Conservation (phyloP, 37 sponge, comb jelly and placozoan genomes). For the Hormiphora californensis region DNA sequence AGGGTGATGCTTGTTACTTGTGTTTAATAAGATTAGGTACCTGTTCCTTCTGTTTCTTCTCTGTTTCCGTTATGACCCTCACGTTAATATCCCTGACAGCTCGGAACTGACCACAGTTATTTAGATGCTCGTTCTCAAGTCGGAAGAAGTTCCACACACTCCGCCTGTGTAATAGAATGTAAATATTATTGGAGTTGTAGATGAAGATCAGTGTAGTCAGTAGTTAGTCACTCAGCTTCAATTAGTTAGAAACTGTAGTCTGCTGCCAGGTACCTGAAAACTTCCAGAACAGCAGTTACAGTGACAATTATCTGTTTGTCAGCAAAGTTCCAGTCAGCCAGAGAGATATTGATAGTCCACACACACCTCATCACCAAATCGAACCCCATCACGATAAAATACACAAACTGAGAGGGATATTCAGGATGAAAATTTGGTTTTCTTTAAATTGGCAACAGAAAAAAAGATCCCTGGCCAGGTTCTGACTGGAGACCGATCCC, state of each 20-base stretch:
- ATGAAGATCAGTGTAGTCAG: not conserved
- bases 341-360: conserved; percentile 78
- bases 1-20: no score
- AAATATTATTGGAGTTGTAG: not conserved
- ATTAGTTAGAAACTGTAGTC: no score
- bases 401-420: conserved; percentile 58
- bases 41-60: conserved; percentile 14
- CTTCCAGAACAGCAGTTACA: conserved; percentile 64
- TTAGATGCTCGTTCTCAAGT: conserved; percentile 87
- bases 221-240: not conserved
- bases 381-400: conserved; percentile 70
- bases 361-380: conserved; percentile 75
- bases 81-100: conserved; percentile 73
- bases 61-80: conserved; percentile 15
- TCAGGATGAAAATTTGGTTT: no score
- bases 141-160: conserved; percentile 98
- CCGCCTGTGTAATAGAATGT: conserved; percentile 55
- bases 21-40: no score
- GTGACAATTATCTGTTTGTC: conserved; percentile 70
- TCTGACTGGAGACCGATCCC: not conserved
- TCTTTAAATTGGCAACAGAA: no score
- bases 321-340: conserved; percentile 65
- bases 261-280: no score
- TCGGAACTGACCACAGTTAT: conserved; percentile 83
- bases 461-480: not conserved